Evolutionary conservation across 1,140 invertebrate species (phyloP).

Genomic region (Lysiphlebus fabarum): DNA sequence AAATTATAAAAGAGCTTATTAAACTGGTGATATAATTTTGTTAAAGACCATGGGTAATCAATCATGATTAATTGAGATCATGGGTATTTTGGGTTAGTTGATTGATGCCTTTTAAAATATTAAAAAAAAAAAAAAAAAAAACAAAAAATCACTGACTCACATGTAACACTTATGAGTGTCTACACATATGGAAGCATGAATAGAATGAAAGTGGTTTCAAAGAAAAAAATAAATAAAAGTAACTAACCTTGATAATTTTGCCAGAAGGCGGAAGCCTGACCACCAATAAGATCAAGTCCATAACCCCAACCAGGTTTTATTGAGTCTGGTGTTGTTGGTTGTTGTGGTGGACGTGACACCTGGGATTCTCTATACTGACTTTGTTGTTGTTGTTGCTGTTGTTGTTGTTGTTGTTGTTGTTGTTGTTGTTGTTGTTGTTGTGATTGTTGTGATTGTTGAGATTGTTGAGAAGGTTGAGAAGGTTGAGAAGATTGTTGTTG

Average conservation of each 20-base stretch:
- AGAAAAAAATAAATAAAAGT: not conserved
- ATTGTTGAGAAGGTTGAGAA: too few species aligned
- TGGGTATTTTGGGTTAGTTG: constrained; percentile 13
- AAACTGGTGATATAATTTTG: constrained; percentile 17
- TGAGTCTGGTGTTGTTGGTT: constrained; percentile 53
- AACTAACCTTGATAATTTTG: constrained; percentile 81
- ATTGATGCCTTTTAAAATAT: constrained; percentile 3
- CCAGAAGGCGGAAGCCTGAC: constrained; percentile 77
- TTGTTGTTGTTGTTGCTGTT: constrained; percentile 37
- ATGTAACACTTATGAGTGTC: constrained; percentile 18
- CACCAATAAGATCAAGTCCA: constrained; percentile 71
- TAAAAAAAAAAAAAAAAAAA: not conserved
- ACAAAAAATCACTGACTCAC: too few species aligned
- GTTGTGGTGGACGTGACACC: constrained; percentile 49
- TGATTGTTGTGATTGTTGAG: constrained; percentile 38
- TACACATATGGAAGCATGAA: constrained; percentile 21
- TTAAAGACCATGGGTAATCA: constrained; percentile 17
- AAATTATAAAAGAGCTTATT: constrained; percentile 22
- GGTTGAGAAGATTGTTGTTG: constrained; percentile 36
- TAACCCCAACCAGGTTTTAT: constrained; percentile 63
- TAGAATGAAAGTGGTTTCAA: constrained; percentile 5
- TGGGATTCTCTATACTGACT: constrained; percentile 46
- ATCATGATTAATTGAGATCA: constrained; percentile 26
- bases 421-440: constrained; percentile 37
- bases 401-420: constrained; percentile 45